phyloP scores from a whole-genome alignment of 1,140 invertebrate genomes.

The Atta colombica region DNA sequence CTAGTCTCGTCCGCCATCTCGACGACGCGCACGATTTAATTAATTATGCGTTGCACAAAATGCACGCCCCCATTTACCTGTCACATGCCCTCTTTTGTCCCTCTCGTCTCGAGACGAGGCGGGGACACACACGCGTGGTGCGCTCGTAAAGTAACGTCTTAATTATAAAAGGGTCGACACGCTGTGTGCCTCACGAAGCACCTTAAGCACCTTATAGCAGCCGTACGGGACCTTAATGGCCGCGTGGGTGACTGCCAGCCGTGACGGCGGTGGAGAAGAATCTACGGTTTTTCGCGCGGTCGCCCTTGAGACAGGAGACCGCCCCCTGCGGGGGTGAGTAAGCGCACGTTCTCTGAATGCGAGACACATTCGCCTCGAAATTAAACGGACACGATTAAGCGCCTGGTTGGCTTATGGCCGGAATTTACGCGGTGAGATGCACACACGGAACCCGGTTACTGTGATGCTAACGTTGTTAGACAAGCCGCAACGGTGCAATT shows the following conservation, averaged over 20 bases:
- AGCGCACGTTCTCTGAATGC: conserved; percentile 46
- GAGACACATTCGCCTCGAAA: conserved; percentile 65
- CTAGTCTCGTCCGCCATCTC: conserved; percentile 10
- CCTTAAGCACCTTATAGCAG: conserved; percentile 74
- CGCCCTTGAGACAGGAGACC: conserved; percentile 61
- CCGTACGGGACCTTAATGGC: conserved; percentile 74
- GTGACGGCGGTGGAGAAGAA: conserved; percentile 66
- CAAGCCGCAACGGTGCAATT: conserved; percentile 24
- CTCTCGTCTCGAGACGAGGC: conserved; percentile 20
- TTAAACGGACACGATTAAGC: conserved; percentile 68
- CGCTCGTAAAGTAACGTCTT: conserved; percentile 82
- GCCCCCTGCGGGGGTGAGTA: conserved; percentile 40
- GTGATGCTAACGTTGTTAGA: background rate
- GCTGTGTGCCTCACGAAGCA: conserved; percentile 73
- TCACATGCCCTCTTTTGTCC: conserved; percentile 54
- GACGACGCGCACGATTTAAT: conserved; percentile 54
- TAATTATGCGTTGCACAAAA: conserved; percentile 58
- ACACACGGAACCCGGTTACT: conserved; percentile 5
- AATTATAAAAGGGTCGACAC: conserved; percentile 81
- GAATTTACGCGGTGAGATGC: conserved; percentile 49
- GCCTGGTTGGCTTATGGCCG: conserved; percentile 33
- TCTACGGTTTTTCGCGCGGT: conserved; percentile 72
- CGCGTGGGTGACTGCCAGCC: conserved; percentile 77
- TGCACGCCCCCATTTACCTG: conserved; percentile 60
- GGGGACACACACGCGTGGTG: conserved; percentile 43